A percentile compares a stretch with the other conserved stretches of the same genome.
Evolutionary conservation across 2,113 vertebrate genomes (phyloP).

Genomic region (Ctenomys sociabilis): DNA sequence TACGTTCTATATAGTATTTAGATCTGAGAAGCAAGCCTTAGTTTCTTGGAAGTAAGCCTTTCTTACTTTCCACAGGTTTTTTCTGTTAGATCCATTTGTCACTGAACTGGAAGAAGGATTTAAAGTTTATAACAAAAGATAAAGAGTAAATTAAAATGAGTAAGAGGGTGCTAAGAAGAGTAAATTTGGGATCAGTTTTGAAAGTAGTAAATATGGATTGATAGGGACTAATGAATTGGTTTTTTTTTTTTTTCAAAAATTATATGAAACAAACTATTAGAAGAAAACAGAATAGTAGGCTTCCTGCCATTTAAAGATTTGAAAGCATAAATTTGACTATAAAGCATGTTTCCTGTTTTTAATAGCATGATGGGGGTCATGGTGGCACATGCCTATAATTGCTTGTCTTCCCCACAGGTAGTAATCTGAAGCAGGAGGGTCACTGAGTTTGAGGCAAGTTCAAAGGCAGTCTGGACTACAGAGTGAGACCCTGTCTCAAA

Average conservation of each 20-base stretch:
- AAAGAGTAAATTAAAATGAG: background rate
- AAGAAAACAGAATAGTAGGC: background rate
- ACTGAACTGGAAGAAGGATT: background rate
- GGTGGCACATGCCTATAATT: background rate
- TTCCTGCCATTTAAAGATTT: background rate
- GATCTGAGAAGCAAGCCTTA: constrained; percentile 26
- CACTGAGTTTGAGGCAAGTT: background rate
- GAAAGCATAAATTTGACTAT: constrained; percentile 43
- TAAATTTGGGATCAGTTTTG: background rate
- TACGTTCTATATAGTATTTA: constrained; percentile 32
- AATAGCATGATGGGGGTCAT: background rate
- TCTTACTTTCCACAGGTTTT: too few species aligned
- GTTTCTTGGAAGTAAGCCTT: too few species aligned
- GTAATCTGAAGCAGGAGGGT: background rate
- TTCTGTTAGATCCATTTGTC: constrained; percentile 1
- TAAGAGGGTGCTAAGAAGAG: constrained; percentile 19
- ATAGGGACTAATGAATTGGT: background rate
- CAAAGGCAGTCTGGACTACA: background rate
- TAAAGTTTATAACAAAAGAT: constrained; percentile 13
- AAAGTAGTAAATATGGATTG: constrained; percentile 24
- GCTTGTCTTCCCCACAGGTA: background rate
- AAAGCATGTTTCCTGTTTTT: background rate
- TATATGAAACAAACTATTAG: constrained; percentile 11
- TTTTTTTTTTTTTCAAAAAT: background rate
- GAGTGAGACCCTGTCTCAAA: background rate